phyloP scores from a whole-genome alignment of 2,113 vertebrate genomes.

The Gnathonemus echidnorhynchus region DNA sequence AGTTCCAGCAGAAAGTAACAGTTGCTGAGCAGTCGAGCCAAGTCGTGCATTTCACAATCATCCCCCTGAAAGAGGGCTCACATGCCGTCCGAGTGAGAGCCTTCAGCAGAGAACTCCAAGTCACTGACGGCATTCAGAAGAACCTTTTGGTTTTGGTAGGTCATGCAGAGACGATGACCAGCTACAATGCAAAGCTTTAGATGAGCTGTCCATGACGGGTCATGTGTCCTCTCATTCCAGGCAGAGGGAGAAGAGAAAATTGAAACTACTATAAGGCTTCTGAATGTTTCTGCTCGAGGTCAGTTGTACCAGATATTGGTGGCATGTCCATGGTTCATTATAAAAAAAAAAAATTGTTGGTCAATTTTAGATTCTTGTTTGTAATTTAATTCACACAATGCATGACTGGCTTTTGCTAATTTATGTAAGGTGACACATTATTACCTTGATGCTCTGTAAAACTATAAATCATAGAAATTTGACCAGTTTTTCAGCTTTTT shows the following conservation, averaged over 20 bases:
- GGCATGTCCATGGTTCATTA: neutral
- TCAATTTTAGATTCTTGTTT: neutral
- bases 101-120: neutral
- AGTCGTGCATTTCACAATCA: constrained; percentile 25
- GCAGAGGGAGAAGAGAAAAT: neutral
- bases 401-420: neutral
- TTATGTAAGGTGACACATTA: neutral
- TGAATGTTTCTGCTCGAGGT: neutral
- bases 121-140: constrained; percentile 35
- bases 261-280: neutral
- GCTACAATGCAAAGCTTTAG: neutral
- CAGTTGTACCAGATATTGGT: neutral
- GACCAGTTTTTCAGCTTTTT: neutral
- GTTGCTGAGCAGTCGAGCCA: constrained; percentile 17
- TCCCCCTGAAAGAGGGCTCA: constrained; percentile 31
- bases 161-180: neutral
- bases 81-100: constrained; percentile 32
- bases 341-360: neutral
- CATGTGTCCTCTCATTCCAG: neutral
- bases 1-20: neutral
- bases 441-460: neutral
- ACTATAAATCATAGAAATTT: neutral
- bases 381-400: neutral
- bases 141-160: constrained; percentile 33
- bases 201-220: neutral